Conservation (phyloP, 2,888 invertebrate species). For the Periphyllus acericola region DNA sequence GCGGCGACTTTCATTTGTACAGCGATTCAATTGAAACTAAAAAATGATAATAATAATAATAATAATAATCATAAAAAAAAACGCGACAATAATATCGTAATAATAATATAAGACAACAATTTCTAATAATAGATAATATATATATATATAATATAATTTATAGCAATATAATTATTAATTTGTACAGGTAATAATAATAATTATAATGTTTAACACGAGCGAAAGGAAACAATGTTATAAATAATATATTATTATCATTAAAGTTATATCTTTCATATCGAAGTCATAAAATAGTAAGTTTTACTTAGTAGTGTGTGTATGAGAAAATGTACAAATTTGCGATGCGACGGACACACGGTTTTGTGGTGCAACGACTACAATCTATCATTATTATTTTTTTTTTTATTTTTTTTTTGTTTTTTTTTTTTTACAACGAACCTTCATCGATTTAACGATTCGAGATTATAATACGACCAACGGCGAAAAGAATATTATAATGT, state of each 20-base stretch:
- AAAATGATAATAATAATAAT: constrained; percentile 41
- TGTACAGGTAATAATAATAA: constrained; percentile 46
- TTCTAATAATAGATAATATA: constrained; percentile 53
- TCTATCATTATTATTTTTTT: not conserved
- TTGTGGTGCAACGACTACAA: not conserved
- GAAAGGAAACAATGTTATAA: constrained; percentile 29
- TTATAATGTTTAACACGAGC: constrained; percentile 43
- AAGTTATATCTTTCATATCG: no score
- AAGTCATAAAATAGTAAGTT: no score
- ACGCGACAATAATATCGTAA: constrained; percentile 46
- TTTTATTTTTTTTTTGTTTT: no score
- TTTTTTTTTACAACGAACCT: not conserved
- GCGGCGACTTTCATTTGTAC: constrained; percentile 6
- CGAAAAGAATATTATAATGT: not conserved
- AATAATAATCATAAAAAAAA: constrained; percentile 33
- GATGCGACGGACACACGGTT: not conserved
- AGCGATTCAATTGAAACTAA: constrained; percentile 50
- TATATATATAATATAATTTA: constrained; percentile 32
- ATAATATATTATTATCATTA: not conserved
- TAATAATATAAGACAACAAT: constrained; percentile 59
- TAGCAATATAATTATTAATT: constrained; percentile 38
- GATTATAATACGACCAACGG: not conserved
- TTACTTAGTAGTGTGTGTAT: not conserved
- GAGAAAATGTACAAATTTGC: not conserved
- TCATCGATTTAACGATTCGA: not conserved